Conservation (phyloP, 2,888 invertebrate species). For the Sialis lutaria region DNA sequence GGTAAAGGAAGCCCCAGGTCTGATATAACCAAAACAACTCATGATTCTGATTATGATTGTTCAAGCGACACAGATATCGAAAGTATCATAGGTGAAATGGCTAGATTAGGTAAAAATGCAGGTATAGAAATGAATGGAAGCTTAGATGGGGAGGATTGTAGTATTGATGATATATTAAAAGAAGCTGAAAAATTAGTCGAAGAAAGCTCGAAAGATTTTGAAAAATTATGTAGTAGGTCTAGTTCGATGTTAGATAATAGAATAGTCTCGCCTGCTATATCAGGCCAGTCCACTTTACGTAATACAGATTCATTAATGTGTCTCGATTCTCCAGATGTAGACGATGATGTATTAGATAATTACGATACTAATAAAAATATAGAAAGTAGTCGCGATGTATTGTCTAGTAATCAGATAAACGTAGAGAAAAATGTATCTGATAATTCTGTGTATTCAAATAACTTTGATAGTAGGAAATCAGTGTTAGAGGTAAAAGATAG, state of each 20-base stretch:
- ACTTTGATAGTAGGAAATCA: neutral
- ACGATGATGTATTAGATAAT: no score
- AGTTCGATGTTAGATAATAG: slow-evolving; percentile 16
- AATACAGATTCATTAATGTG: neutral
- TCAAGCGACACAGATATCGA: slow-evolving; percentile 41
- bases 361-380: no score
- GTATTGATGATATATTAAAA: slow-evolving; percentile 37
- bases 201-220: slow-evolving; percentile 27
- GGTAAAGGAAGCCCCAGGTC: no score
- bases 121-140: slow-evolving; percentile 13
- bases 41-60: slow-evolving; percentile 1
- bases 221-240: slow-evolving; percentile 24
- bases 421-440: neutral
- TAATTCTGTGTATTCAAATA: neutral
- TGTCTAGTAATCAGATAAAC: neutral
- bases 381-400: no score
- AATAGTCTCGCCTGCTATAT: no score
- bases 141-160: slow-evolving; percentile 27
- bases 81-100: slow-evolving; percentile 51
- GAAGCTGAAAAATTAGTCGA: slow-evolving; percentile 35
- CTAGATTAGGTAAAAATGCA: slow-evolving; percentile 20
- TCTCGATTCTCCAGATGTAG: no score
- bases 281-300: neutral
- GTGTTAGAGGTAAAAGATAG: neutral
- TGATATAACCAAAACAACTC: no score